These are phyloP conservation scores for Drosophila maculinotata DNA, from an alignment of 2,888 invertebrate species.

Conservation along the genomic window DNA sequence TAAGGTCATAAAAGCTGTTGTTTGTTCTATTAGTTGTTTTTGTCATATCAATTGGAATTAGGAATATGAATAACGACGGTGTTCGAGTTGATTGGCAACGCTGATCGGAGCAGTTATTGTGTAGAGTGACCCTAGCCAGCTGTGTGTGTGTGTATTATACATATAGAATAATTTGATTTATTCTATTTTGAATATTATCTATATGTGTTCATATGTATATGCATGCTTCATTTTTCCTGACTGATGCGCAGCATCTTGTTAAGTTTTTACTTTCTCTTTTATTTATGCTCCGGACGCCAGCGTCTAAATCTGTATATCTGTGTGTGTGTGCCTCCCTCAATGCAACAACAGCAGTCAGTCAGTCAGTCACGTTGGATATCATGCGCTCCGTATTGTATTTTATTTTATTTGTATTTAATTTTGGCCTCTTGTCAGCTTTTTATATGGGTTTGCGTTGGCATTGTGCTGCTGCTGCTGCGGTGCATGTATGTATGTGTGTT, in stretches of 20 bases:
- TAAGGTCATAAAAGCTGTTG: neutral
- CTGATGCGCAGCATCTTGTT: conserved; percentile 57
- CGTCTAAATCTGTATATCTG: conserved; percentile 6
- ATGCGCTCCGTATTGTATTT: conserved; percentile 49
- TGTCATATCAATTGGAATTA: conserved; percentile 6
- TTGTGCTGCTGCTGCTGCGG: conserved; percentile 29
- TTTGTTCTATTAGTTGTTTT: neutral
- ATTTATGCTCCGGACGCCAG: conserved; percentile 62
- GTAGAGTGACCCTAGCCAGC: conserved; percentile 19
- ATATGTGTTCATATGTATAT: conserved; percentile 17
- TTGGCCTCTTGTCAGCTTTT: conserved; percentile 63
- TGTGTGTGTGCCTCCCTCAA: conserved; percentile 38
- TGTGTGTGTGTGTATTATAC: conserved; percentile 7
- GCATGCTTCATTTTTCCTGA: conserved; percentile 9
- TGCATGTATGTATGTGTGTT: conserved; percentile 20
- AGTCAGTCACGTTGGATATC: conserved; percentile 58
- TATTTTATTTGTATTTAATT: conserved; percentile 62
- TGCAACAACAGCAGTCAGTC: conserved; percentile 34
- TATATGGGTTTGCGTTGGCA: conserved; percentile 55
- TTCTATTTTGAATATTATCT: conserved; percentile 59
- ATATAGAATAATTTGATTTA: conserved; percentile 25
- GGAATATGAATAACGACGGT: neutral
- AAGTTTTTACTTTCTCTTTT: conserved; percentile 74
- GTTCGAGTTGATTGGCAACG: conserved; percentile 44
- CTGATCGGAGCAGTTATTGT: conserved; percentile 32